Evolutionary conservation across 2,888 invertebrate genomes (phyloP).

Genomic region (Caenorhabditis parvicauda): DNA sequence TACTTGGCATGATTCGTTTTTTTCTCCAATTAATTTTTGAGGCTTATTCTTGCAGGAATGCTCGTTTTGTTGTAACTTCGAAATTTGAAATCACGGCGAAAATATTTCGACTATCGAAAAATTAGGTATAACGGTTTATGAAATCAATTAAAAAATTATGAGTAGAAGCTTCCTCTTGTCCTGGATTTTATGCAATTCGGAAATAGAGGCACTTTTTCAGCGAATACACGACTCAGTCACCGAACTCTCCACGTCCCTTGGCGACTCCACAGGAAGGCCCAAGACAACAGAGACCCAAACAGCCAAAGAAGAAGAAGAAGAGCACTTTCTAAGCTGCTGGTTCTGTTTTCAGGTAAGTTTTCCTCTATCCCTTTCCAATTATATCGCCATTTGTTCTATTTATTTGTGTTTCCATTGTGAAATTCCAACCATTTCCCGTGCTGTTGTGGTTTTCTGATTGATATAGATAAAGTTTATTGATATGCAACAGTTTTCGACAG

Average conservation of each 20-base stretch:
- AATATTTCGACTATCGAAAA: no score
- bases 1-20: neutral
- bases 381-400: neutral
- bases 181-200: no score
- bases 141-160: no score
- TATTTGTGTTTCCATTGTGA: neutral
- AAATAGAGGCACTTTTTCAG: constrained; percentile 14
- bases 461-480: constrained; percentile 3
- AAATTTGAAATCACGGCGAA: no score
- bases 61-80: no score
- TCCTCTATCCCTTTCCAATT: neutral
- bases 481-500: constrained; percentile 3
- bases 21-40: neutral
- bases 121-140: no score
- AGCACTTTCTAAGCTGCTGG: constrained; percentile 22
- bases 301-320: constrained; percentile 53
- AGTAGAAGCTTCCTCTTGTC: no score
- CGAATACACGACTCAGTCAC: constrained; percentile 37
- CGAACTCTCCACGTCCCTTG: constrained; percentile 44
- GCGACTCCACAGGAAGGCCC: constrained; percentile 50
- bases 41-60: no score
- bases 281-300: constrained; percentile 50
- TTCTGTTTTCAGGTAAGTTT: neutral
- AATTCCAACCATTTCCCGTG: neutral
- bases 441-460: neutral